These are phyloP conservation scores for Pandion haliaetus DNA, from an alignment of 2,113 vertebrate species.

Conservation along the genomic window DNA sequence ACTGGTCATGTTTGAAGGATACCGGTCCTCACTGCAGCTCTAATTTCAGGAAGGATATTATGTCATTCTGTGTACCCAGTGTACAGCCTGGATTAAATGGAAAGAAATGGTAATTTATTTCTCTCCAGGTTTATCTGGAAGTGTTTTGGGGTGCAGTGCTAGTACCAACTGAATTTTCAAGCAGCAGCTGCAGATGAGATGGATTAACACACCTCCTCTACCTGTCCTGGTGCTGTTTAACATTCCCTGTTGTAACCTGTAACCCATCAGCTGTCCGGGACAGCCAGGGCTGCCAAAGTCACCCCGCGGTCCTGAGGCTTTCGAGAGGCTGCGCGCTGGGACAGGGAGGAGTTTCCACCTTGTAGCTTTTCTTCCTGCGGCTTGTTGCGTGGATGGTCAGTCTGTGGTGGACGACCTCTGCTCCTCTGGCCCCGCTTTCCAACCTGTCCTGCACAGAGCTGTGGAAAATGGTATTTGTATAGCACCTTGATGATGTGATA, in stretches of 20 bases:
- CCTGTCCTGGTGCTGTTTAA: not conserved
- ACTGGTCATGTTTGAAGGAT: slow-evolving; percentile 72
- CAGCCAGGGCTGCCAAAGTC: not conserved
- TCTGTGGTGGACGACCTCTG: not conserved
- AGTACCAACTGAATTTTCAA: not conserved
- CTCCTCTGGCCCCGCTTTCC: not conserved
- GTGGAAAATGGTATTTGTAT: not conserved
- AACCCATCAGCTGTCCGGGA: accelerated
- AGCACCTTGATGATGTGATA: not conserved
- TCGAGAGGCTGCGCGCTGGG: not conserved
- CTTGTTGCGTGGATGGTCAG: not conserved
- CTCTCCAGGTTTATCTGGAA: slow-evolving; percentile 60
- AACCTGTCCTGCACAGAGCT: not conserved
- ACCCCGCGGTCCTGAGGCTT: not conserved
- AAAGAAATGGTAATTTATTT: slow-evolving; percentile 64
- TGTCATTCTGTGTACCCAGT: slow-evolving; percentile 72
- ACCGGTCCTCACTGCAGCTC: slow-evolving; percentile 52
- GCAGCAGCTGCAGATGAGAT: not conserved
- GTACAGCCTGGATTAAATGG: slow-evolving; percentile 65
- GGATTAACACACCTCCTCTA: not conserved
- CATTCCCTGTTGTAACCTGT: not conserved
- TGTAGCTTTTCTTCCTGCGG: not conserved
- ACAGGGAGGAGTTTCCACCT: not conserved
- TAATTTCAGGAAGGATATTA: slow-evolving; percentile 83
- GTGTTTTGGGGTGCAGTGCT: not conserved